These are phyloP conservation scores for Pituophis catenifer DNA, from an alignment of 2,113 vertebrate genomes.

Conservation along the genomic window DNA sequence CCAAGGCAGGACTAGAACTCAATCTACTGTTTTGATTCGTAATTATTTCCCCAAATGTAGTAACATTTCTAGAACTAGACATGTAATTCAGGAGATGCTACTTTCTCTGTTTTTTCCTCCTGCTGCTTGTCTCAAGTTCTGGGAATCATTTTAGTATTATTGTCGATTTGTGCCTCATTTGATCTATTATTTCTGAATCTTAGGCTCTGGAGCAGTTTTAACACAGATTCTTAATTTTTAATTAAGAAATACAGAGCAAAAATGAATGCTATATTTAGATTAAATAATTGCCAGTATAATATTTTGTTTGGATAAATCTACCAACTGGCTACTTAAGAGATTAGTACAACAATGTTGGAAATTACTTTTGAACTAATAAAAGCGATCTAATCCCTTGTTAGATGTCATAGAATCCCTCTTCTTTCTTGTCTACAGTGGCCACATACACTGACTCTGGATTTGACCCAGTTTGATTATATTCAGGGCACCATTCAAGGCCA, in stretches of 20 bases:
- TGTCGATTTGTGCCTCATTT: background rate
- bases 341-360: background rate
- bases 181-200: background rate
- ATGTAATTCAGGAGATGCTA: background rate
- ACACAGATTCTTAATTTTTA: background rate
- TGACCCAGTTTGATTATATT: background rate
- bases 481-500: background rate
- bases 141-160: background rate
- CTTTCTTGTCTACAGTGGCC: background rate
- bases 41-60: background rate
- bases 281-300: background rate
- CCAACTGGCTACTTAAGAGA: background rate
- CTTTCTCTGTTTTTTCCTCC: background rate
- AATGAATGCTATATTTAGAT: background rate
- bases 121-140: background rate
- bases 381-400: background rate
- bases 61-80: background rate
- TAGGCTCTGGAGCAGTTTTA: background rate
- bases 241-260: background rate
- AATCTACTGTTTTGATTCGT: background rate
- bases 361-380: background rate
- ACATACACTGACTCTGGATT: background rate
- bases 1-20: background rate
- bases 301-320: background rate
- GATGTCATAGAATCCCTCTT: background rate